Base-by-base conservation (phyloP, 2,797 vertebrate species). In the Valencia hispanica region DNA sequence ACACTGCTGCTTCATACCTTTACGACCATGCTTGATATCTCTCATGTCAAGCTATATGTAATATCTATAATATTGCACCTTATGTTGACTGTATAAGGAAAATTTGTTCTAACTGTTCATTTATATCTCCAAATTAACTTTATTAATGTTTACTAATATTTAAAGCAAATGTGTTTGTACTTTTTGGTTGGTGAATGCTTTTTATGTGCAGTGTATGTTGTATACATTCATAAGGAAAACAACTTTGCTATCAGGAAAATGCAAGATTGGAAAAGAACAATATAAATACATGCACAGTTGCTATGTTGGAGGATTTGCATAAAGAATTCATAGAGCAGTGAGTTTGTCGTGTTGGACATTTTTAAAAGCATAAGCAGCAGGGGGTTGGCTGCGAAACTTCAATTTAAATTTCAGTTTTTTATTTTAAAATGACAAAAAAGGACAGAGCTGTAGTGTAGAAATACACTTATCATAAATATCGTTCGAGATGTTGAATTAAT, bases 401-500 rank as follows among this genome's bases (percentile, higher is more conserved):
- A 50, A 22, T 34, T 32, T 5, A 11, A 50, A 48, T 50, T 11
- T 48, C 6, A 36, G 1, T 71, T 70, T 69, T 20, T 48, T 48
- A 51, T 70, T 32, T 48, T 30, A 20, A 70, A 70, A 48, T 27
- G 12, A 6, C 30, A 51, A 22, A 34, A 51, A 51, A 34, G 20
- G 48, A 14, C 4, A 32, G 61, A 69, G 69, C 70, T 48, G 48
- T 5, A 66, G 53, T n/a, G n/a, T 50, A 50, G 72, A 75, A 74
- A 79, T 63, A 69, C n/a, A 73, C 57, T 81, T 79, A 69, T n/a
- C 50, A 73, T 45, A 80, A 77, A 75, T 55, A 43, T 41, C 55
- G 63, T 75, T 74, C 7, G 48, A 70, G 45, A 61, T 72, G 72
- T 70, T 74, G 79, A 73, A 75, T 53, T 78, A 63, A 80, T 83